phyloP scores from a whole-genome alignment of 2,797 vertebrate species.

The Hemibagrus guttatus region DNA sequence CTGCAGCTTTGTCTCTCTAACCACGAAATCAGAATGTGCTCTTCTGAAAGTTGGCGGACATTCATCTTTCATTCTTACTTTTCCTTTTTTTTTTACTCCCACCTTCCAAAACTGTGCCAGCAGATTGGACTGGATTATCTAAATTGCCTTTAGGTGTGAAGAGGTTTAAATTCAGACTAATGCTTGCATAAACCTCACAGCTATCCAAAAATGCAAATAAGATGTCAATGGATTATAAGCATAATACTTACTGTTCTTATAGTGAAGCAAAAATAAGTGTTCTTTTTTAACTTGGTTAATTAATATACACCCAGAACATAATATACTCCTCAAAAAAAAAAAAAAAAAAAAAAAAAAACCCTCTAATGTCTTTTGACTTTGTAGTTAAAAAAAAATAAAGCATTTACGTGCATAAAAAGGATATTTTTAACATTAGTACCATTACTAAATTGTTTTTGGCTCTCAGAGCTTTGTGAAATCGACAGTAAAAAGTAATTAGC shows the following conservation, averaged over 20 bases:
- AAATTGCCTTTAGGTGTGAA: not conserved
- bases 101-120: not conserved
- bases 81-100: not conserved
- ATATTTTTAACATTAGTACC: not conserved
- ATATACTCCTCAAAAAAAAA: not conserved
- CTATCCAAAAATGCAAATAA: not conserved
- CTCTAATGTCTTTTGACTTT: not conserved
- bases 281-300: not conserved
- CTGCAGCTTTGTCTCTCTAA: not conserved
- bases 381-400: not conserved
- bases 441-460: not conserved
- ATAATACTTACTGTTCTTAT: not conserved
- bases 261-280: not conserved
- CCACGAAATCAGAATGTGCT: not conserved
- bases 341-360: too few relatives aligned
- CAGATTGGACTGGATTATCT: not conserved
- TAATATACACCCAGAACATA: not conserved
- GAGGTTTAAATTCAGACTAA: not conserved
- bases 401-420: not conserved
- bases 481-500: not conserved
- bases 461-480: not conserved
- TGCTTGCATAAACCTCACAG: not conserved
- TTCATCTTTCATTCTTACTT: not conserved
- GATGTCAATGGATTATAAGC: not conserved
- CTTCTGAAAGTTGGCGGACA: not conserved